These are phyloP conservation scores for Coptodon rendalli DNA, from an alignment of 2,113 vertebrate species.

Conservation along the genomic window DNA sequence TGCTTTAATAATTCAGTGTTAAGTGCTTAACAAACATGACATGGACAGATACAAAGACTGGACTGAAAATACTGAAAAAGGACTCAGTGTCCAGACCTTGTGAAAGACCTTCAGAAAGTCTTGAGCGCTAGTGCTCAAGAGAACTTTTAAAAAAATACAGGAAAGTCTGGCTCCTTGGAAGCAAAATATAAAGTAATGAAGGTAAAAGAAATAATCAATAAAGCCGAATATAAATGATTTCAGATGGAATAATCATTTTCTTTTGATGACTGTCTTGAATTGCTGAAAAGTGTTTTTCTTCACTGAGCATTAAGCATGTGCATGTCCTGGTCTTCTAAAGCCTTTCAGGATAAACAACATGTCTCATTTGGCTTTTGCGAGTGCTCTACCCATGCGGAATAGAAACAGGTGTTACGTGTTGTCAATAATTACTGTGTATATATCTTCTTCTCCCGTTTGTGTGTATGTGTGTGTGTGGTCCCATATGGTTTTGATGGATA, in stretches of 20 bases:
- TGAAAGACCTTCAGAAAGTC: not conserved
- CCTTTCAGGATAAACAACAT: slow-evolving; percentile 13
- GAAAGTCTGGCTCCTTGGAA: not conserved
- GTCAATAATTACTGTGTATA: slow-evolving; percentile 44
- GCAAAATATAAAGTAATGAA: not conserved
- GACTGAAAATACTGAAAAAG: not conserved
- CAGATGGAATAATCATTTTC: not conserved
- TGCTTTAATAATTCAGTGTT: not conserved
- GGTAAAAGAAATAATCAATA: not conserved
- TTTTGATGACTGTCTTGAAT: not conserved
- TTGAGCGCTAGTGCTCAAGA: not conserved
- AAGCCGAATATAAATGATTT: not conserved
- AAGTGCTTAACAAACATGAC: not conserved
- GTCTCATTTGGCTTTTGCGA: slow-evolving; percentile 14
- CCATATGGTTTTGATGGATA: slow-evolving; percentile 35
- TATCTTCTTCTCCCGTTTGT: not conserved
- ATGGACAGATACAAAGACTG: not conserved
- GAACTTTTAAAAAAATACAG: not conserved
- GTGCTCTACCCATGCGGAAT: slow-evolving; percentile 41
- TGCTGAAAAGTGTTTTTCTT: not conserved
- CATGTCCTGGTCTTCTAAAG: not conserved
- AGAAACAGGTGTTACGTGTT: slow-evolving; percentile 56
- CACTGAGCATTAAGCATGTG: not conserved
- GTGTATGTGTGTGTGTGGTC: slow-evolving; percentile 25
- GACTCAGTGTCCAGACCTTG: not conserved